phyloP scores from a whole-genome alignment of 2,888 invertebrate genomes.

The Danaus chrysippus region DNA sequence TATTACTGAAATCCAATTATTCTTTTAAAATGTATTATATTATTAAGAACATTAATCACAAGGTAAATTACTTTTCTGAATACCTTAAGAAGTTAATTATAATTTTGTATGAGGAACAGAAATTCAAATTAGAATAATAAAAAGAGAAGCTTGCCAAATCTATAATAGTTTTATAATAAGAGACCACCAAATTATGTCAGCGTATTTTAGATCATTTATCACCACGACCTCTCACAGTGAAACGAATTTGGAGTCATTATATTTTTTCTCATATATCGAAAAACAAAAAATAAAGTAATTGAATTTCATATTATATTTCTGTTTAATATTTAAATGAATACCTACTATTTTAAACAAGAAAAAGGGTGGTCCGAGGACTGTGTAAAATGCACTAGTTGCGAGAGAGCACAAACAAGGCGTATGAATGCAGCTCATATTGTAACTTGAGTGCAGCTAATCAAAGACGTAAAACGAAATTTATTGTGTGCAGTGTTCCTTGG shows the following conservation, averaged over 20 bases:
- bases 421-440: slow-evolving; percentile 57
- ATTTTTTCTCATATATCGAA: slow-evolving; percentile 21
- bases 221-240: slow-evolving; percentile 59
- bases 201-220: slow-evolving; percentile 70
- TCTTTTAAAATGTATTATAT: too few relatives aligned
- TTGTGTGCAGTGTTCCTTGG: slow-evolving; percentile 69
- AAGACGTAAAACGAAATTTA: slow-evolving; percentile 74
- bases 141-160: slow-evolving; percentile 69
- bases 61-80: neutral
- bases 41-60: too few relatives aligned
- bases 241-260: slow-evolving; percentile 52
- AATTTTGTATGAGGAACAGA: slow-evolving; percentile 21
- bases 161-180: slow-evolving; percentile 70
- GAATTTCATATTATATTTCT: slow-evolving; percentile 5
- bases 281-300: slow-evolving; percentile 7
- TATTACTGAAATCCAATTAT: too few relatives aligned
- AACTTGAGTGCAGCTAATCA: slow-evolving; percentile 73
- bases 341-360: slow-evolving; percentile 28
- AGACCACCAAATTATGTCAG: slow-evolving; percentile 48
- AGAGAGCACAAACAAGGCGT: slow-evolving; percentile 45
- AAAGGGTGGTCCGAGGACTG: slow-evolving; percentile 60
- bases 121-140: slow-evolving; percentile 26
- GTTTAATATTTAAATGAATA: too few relatives aligned
- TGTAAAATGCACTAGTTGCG: slow-evolving; percentile 49
- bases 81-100: slow-evolving; percentile 17